These are phyloP conservation scores for Carapus acus DNA, from an alignment of 2,797 vertebrate genomes.

Conservation along the genomic window DNA sequence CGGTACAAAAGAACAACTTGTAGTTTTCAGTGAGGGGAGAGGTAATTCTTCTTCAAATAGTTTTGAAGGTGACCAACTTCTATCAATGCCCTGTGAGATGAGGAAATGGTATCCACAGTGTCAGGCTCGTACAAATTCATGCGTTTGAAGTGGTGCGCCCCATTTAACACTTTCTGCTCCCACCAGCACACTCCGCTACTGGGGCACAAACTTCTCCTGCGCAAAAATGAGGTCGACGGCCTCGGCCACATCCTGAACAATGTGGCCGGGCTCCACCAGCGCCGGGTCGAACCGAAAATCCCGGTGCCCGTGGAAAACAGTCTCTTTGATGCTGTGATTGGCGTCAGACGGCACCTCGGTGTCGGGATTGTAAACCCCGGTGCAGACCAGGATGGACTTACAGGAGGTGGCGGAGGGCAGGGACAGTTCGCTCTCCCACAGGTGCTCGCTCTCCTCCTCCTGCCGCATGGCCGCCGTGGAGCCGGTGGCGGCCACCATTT, in stretches of 20 bases:
- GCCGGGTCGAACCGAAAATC: conserved; percentile 83
- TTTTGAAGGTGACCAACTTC: conserved; percentile 27
- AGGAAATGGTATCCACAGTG: conserved; percentile 58
- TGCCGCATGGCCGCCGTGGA: conserved; percentile 52
- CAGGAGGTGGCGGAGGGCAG: conserved; percentile 76
- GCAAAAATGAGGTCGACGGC: conserved; percentile 85
- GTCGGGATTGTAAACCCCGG: conserved; percentile 82
- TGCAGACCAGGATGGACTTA: conserved; percentile 86
- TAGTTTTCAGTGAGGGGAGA: conserved; percentile 22
- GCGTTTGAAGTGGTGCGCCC: conserved; percentile 22
- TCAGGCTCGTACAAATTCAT: conserved; percentile 27
- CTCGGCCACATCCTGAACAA: conserved; percentile 80
- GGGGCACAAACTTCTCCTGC: conserved; percentile 77
- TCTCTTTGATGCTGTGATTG: conserved; percentile 65
- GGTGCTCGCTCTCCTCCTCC: conserved; percentile 61
- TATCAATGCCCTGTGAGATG: conserved; percentile 33
- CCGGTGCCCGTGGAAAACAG: conserved; percentile 85
- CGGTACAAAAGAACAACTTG: conserved; percentile 42
- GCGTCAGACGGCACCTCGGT: conserved; percentile 61
- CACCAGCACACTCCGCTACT: conserved; percentile 34
- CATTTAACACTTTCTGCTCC: neutral
- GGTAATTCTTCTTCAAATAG: conserved; percentile 8
- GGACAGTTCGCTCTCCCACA: conserved; percentile 76
- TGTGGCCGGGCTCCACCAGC: conserved; percentile 76
- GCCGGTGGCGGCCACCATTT: conserved; percentile 63